Base-by-base conservation (phyloP, 37 sponge, comb jelly and placozoan species). In the Beroe ovata region DNA sequence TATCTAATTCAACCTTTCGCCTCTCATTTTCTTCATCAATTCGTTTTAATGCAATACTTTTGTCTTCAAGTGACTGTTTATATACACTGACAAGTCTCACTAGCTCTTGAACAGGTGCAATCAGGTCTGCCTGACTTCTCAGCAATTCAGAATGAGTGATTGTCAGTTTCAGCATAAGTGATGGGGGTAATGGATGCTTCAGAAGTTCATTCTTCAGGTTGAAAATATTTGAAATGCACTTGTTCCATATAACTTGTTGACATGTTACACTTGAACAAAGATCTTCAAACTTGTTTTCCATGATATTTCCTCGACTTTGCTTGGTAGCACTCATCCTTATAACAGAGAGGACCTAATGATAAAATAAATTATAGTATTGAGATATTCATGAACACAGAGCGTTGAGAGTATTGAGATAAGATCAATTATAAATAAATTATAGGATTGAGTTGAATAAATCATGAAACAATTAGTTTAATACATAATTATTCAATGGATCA, bases 11-110 rank as follows among this genome's bases (percentile, higher is more conserved):
- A 19, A 42, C 42, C 25, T 77, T 77, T 37, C 84, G 2, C 8
- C 84, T 38, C 23, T 77, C 54, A 42, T 77, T 77, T 77, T 77
- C 84, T 8, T 36, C 84, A 42, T 77, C 84, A 42, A 77, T 77
- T 3, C 84, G 26, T 40, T 77, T 77, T 3, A 77, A 23, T 16
- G 84, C 84, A 42, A 77, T 77, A 40, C 84, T 77, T 40, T 77
- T 77, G 1, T 77, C 84, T 42, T 77, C 84, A 1, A 77, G 38
- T n/a, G 84, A 77, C 6, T 77, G 84, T 35, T 77, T 77, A 41
- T 77, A 42, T 21, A 77, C 84, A 39, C 22, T 77, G 28, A 77
- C 84, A 36, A 77, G 84, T 23, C 84, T 77, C 0, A 77, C 84
- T 4, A 77, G 38, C 28, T 77, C 84, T n/a, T 36, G 42, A 21